These are phyloP conservation scores for Capromys pilorides DNA, from an alignment of 2,797 vertebrate species.

Conservation along the genomic window DNA sequence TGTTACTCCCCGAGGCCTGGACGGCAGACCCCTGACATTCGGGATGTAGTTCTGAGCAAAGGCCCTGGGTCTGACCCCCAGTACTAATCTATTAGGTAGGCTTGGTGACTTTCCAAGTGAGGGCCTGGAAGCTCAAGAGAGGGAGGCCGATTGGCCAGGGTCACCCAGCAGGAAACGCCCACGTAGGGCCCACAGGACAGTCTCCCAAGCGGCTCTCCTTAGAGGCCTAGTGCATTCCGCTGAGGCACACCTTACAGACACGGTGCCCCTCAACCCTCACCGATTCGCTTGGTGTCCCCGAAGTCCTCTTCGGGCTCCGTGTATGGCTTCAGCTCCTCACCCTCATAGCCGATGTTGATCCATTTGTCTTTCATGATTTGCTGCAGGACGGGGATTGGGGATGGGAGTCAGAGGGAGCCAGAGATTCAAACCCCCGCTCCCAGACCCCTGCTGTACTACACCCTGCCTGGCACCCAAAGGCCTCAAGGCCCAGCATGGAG, in stretches of 20 bases:
- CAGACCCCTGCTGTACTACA: rapidly evolving
- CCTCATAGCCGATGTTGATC: constrained; percentile 95
- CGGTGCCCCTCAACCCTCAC: constrained; percentile 82
- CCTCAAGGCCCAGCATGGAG: neutral
- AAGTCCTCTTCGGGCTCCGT: constrained; percentile 93
- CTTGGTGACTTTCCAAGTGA: neutral
- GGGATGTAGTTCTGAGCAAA: neutral
- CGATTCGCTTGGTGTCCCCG: constrained; percentile 92
- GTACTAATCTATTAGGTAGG: rapidly evolving
- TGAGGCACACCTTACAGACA: rapidly evolving
- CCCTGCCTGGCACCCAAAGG: neutral
- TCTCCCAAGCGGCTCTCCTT: neutral
- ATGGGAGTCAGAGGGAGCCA: neutral
- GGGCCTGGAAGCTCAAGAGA: neutral
- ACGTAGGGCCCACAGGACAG: rapidly evolving
- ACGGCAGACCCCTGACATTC: too few relatives aligned
- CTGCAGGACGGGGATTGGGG: constrained; percentile 80
- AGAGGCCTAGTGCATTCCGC: rapidly evolving
- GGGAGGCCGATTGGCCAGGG: neutral
- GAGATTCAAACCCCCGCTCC: neutral
- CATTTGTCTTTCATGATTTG: constrained; percentile 99
- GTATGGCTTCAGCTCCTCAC: constrained; percentile 93
- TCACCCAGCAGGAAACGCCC: neutral
- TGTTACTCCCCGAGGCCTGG: neutral
- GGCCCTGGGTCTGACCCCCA: neutral